Evolutionary conservation across 1,140 invertebrate genomes (phyloP).

Genomic region (Drosophila bocki): DNA sequence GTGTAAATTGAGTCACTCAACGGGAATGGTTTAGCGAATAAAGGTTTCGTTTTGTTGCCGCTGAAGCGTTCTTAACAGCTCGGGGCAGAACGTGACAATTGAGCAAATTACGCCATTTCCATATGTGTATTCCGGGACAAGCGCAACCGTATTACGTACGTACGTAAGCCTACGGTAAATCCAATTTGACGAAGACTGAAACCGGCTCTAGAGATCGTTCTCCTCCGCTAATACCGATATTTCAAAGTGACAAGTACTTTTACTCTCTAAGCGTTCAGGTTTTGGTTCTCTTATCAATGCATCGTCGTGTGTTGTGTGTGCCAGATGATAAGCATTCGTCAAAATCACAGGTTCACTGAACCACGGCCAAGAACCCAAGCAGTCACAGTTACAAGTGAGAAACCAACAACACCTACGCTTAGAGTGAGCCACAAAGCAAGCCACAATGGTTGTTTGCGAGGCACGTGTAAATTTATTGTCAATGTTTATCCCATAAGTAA

Average conservation of each 20-base stretch:
- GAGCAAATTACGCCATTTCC: constrained; percentile 45
- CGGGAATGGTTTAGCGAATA: constrained; percentile 23
- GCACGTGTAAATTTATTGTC: constrained; percentile 39
- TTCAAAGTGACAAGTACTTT: constrained; percentile 7
- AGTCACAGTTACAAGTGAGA: constrained; percentile 9
- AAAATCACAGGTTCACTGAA: constrained; percentile 41
- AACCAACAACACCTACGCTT: neutral
- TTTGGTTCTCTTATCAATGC: constrained; percentile 23
- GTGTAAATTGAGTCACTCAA: constrained; percentile 45
- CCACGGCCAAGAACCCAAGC: constrained; percentile 12
- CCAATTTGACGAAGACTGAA: neutral
- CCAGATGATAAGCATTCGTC: constrained; percentile 35
- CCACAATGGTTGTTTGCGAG: neutral
- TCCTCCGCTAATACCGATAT: neutral
- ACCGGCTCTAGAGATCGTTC: neutral
- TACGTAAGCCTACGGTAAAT: constrained; percentile 3
- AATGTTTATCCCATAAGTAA: constrained; percentile 41
- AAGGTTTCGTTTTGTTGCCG: constrained; percentile 17
- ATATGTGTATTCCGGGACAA: constrained; percentile 21
- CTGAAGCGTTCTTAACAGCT: constrained; percentile 37
- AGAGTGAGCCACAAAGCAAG: constrained; percentile 1
- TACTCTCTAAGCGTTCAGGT: neutral
- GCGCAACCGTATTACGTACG: constrained; percentile 22
- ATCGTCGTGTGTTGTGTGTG: neutral
- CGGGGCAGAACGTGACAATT: constrained; percentile 46